Evolutionary conservation across 2,797 vertebrate genomes (phyloP).

Genomic region (Knipowitschia caucasica): DNA sequence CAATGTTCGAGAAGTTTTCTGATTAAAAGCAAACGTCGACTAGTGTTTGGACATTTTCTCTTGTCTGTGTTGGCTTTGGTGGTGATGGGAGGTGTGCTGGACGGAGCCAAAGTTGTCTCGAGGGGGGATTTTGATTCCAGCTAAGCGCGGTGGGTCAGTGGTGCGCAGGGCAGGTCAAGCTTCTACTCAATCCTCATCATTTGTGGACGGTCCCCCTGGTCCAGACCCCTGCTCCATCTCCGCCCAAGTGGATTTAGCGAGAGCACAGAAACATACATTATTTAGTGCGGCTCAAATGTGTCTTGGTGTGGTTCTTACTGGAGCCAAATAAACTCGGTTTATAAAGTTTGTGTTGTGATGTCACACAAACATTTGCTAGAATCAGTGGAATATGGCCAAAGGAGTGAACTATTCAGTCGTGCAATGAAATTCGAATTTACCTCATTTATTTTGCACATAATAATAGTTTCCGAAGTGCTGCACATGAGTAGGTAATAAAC

Average conservation of each 20-base stretch:
- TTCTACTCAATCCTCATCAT: conserved; percentile 50
- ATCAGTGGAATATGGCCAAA: no score
- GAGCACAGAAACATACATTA: conserved; percentile 25
- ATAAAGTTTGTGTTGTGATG: no score
- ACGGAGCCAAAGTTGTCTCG: conserved; percentile 51
- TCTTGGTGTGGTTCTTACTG: neutral
- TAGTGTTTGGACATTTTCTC: conserved; percentile 37
- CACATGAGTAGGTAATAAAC: no score
- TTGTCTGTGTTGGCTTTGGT: conserved; percentile 42
- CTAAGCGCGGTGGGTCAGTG: conserved; percentile 53
- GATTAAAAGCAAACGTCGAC: conserved; percentile 31
- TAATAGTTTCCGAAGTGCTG: no score
- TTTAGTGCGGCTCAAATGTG: conserved; percentile 9
- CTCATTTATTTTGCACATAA: no score
- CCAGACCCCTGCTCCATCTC: conserved; percentile 39
- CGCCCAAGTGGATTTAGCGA: conserved; percentile 28
- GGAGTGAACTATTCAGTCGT: no score
- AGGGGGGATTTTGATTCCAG: conserved; percentile 63
- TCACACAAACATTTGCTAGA: no score
- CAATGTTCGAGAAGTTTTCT: neutral
- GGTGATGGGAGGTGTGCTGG: conserved; percentile 31
- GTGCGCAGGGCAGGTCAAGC: conserved; percentile 55
- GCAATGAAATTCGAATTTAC: no score
- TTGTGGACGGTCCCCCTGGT: conserved; percentile 27
- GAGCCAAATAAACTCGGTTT: neutral